Evolutionary conservation across 2,113 vertebrate species (phyloP), one percentile per base, ranked within the genome.

Genomic region (Tiliqua scincoides): DNA sequence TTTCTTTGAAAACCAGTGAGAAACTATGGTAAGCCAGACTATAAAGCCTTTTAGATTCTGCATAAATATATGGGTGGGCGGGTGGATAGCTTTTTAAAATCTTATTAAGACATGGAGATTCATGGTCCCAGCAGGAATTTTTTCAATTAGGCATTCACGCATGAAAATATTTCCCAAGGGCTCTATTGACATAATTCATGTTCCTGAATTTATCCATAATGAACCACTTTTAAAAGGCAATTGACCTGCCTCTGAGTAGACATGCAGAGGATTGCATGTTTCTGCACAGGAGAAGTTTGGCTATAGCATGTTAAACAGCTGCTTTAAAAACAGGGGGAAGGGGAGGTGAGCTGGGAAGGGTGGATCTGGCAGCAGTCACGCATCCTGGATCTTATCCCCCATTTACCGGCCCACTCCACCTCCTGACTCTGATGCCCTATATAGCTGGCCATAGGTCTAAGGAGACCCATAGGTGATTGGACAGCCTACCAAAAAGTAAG

Each of bases 141-240:
- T 83, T 79, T 87, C 40, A 85, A 81, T 93, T 87, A 76, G 74
- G 27, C 23, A 74, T 85, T 43, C 23, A 52, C 84, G 84, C 88
- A 63, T 81, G 74, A 77, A 89, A 40, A 25, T 83, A 89, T 92
- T 91, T 94, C 93, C 94, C 93, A 89, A 84, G 90, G 89, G 93
- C 79, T 94, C 84, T 71, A 48, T 54, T 1, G 63, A 37, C 71
- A 86, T 76, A 88, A 91, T 89, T 87, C 2, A 21, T 70, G 43
- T 65, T 86, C 68, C 15, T 88, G 86, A 90, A 92, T 90, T 91
- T 91, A 76, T 68, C 80, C 84, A 43, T 87, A 89, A 91, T 90
- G 65, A 90, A 86, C 23, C 62, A 77, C 87, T 52, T 40, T 20
- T 82, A 61, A 89, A 90, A 3, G 57, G 21, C 21, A 71, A 1